Conservation (phyloP, 2,797 vertebrate species). For the Fundulus diaphanus region DNA sequence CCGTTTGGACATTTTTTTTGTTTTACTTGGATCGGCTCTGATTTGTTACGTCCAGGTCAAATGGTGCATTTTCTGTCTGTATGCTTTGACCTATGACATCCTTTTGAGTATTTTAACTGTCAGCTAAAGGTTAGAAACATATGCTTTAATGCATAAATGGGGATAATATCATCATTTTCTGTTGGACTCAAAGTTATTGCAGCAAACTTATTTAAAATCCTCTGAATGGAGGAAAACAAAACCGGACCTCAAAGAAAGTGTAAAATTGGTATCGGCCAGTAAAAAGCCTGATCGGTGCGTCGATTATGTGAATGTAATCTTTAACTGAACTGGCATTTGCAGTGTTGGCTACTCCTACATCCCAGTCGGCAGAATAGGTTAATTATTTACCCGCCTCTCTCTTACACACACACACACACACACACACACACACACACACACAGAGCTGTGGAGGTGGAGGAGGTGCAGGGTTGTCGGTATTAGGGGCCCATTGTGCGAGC, state of each 20-base stretch:
- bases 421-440: constrained; percentile 81
- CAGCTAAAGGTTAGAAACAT: no score
- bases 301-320: background rate
- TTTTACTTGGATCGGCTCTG: background rate
- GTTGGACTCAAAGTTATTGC: background rate
- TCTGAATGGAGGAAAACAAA: background rate
- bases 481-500: constrained; percentile 79
- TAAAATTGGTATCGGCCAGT: background rate
- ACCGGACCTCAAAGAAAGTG: background rate
- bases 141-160: background rate
- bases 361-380: constrained; percentile 97
- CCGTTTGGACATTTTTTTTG: background rate
- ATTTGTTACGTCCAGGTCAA: background rate
- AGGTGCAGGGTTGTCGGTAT: constrained; percentile 83
- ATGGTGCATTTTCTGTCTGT: background rate
- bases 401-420: constrained; percentile 70
- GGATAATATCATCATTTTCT: background rate
- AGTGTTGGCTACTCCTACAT: constrained; percentile 89
- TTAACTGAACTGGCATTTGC: constrained; percentile 3
- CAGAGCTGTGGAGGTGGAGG: constrained; percentile 90
- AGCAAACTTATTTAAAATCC: background rate
- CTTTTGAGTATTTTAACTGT: background rate
- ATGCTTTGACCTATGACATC: background rate
- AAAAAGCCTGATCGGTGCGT: background rate
- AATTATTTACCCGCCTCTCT: constrained; percentile 94